phyloP scores from a whole-genome alignment of 2,113 vertebrate genomes.

The Stomatorhinus ivindoensis region DNA sequence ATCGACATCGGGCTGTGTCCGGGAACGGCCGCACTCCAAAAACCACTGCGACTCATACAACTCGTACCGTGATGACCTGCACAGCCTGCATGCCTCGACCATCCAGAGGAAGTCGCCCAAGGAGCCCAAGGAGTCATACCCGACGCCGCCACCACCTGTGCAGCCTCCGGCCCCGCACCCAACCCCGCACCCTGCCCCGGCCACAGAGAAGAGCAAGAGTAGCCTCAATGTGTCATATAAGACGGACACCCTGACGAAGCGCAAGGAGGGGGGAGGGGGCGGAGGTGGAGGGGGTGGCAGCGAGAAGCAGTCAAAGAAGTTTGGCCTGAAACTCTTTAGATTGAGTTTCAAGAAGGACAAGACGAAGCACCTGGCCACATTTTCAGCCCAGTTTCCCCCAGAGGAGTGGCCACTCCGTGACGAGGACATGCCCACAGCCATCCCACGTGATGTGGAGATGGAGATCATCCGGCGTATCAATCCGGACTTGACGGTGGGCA shows the following conservation, averaged over 20 bases:
- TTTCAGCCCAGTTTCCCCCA: conserved; percentile 94
- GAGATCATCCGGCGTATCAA: conserved; percentile 96
- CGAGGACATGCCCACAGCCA: conserved; percentile 83
- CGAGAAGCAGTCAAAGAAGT: conserved; percentile 91
- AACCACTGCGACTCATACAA: conserved; percentile 88
- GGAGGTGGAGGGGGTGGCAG: conserved; percentile 40
- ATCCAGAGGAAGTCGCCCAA: conserved; percentile 84
- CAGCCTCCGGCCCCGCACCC: conserved; percentile 63
- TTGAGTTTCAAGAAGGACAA: conserved; percentile 98
- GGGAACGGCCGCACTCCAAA: conserved; percentile 81
- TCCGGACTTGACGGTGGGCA: conserved; percentile 94
- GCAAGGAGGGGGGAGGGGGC: conserved; percentile 64
- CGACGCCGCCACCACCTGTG: conserved; percentile 57
- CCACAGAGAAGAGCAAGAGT: conserved; percentile 86
- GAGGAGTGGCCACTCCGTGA: conserved; percentile 94
- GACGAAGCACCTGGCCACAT: conserved; percentile 88
- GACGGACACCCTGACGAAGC: conserved; percentile 82
- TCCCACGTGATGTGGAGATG: conserved; percentile 92
- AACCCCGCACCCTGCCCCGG: conserved; percentile 71
- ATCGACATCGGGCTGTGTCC: conserved; percentile 81
- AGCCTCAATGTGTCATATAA: conserved; percentile 88
- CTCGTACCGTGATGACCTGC: conserved; percentile 81
- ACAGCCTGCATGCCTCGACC: conserved; percentile 81
- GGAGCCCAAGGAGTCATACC: conserved; percentile 76
- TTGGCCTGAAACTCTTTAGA: conserved; percentile 91